A percentile compares a stretch with the other conserved stretches of the same genome.
These are phyloP conservation scores for Dryomyza anilis DNA, from an alignment of 2,888 invertebrate genomes.

Conservation along the genomic window DNA sequence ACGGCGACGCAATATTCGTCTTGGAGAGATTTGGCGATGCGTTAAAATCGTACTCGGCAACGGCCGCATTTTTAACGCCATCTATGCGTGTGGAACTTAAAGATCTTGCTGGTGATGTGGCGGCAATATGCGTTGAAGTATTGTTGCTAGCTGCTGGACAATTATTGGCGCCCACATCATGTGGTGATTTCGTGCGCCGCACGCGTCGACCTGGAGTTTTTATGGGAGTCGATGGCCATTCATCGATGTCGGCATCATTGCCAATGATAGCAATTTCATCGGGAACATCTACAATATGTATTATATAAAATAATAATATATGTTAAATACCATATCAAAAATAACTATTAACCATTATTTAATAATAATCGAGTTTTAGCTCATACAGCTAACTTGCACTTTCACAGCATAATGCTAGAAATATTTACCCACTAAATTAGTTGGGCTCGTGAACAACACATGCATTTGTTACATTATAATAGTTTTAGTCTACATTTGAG, in stretches of 20 bases:
- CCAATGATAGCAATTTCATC: conserved; percentile 35
- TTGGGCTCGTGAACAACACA: no score
- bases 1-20: neutral
- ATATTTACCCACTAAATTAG: no score
- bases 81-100: conserved; percentile 51
- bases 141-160: neutral
- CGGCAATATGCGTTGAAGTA: neutral
- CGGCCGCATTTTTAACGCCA: conserved; percentile 38
- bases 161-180: neutral
- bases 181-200: conserved; percentile 33
- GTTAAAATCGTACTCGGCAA: conserved; percentile 40
- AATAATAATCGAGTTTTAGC: no score
- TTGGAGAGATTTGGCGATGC: conserved; percentile 46
- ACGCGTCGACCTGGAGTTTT: conserved; percentile 43
- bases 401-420: no score
- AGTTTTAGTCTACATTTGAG: no score
- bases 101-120: conserved; percentile 35
- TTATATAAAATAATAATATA: neutral
- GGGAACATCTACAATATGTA: neutral
- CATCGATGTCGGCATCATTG: conserved; percentile 54
- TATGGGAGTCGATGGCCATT: conserved; percentile 51
- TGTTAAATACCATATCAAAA: no score
- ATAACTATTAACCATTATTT: no score
- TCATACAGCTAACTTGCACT: no score
- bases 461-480: no score